phyloP scores from a whole-genome alignment of 2,888 invertebrate genomes.

The Abscondita cerata region DNA sequence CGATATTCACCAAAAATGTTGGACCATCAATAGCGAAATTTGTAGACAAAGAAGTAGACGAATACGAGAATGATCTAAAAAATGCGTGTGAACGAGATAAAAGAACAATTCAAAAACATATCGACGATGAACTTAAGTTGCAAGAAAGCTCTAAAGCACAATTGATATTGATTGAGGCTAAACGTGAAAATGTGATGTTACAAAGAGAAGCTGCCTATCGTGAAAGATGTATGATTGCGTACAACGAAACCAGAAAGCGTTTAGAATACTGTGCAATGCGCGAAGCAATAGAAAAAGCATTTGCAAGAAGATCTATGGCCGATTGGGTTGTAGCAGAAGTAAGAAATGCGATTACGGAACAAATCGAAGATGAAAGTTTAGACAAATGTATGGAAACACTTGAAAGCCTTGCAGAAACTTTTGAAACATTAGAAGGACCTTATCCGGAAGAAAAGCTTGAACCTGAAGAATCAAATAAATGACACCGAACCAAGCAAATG shows the following conservation, averaged over 20 bases:
- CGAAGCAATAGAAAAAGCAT: constrained; percentile 68
- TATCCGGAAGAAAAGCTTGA: neutral
- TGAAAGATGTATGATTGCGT: constrained; percentile 65
- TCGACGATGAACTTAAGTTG: constrained; percentile 73
- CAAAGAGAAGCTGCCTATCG: constrained; percentile 94
- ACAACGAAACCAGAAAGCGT: constrained; percentile 77
- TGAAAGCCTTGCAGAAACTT: constrained; percentile 67
- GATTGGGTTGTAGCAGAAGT: constrained; percentile 93
- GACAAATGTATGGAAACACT: constrained; percentile 90
- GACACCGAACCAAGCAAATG: no score
- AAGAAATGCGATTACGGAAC: constrained; percentile 84
- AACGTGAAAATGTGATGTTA: constrained; percentile 89
- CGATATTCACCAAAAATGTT: constrained; percentile 70
- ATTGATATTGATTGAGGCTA: constrained; percentile 78
- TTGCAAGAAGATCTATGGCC: constrained; percentile 92
- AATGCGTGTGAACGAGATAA: constrained; percentile 64
- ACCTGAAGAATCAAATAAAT: neutral
- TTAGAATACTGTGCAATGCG: constrained; percentile 81
- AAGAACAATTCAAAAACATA: constrained; percentile 61
- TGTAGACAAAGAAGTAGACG: constrained; percentile 77
- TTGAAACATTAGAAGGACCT: neutral
- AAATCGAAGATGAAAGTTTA: constrained; percentile 90
- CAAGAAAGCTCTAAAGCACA: constrained; percentile 85
- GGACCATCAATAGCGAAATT: constrained; percentile 72
- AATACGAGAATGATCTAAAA: constrained; percentile 66